Evolutionary conservation across 2,888 invertebrate genomes (phyloP), one percentile per base, ranked within the genome.

Genomic region (Eudasyphora cyanicolor): DNA sequence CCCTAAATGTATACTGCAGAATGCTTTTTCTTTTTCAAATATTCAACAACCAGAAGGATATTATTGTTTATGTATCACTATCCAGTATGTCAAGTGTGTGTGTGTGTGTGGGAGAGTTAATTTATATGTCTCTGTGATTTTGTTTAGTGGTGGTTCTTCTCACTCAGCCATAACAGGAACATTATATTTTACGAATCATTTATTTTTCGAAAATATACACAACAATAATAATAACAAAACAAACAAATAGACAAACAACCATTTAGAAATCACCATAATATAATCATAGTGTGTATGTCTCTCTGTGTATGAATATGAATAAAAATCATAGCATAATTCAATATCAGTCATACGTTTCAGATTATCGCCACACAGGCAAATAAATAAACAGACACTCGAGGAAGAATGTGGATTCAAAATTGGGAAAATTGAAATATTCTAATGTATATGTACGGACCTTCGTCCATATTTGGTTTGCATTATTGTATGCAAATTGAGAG

Each of bases 81-180:
- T 12, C 38, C 38, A 12, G 10, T 38, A 10, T 38, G 10, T 5
- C 10, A 14, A n/a, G n/a, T n/a, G 10, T 2, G 4, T 38, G 38
- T 38, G 12, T 38, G 6, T 12, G 38, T 38, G 12, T 38, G 10
- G 38, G 12, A 2, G 12, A 14, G 38, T n/a, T n/a, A n/a, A n/a
- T n/a, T n/a, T n/a, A n/a, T n/a, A n/a, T 32, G 32, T 32, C 5
- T 32, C 5, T 32, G 32, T 32, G 32, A 4, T 4, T 32, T 27
- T 29, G 10, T 75, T 67, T 19, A 8, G 29, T 62, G 54, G 38
- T 42, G 7, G 19, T 60, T 51, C 35, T 78, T 82, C 51, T 69
- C 32, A 35, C n/a, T n/a, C 38, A 32, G 32, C 4, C 32, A 8
- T 8, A 35, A 5, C 35, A 10, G 35, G 10, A 49, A n/a, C 49